phyloP scores from a whole-genome alignment of 2,797 vertebrate genomes.

The Hydrocynus forskahlii region DNA sequence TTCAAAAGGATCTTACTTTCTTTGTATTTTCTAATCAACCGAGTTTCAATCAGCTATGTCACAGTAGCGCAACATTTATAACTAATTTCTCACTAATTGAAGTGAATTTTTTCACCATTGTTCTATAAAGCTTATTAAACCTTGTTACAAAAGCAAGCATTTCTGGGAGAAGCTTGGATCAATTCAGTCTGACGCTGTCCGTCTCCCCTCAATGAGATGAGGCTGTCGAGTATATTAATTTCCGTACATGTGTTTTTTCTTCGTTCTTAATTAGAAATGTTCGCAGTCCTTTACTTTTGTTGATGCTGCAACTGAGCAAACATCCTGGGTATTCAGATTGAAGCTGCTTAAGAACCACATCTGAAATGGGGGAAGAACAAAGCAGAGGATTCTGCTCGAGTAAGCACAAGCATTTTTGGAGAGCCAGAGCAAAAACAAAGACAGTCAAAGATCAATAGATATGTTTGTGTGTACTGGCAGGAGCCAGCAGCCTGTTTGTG shows the following conservation, averaged over 20 bases:
- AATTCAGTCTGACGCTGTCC: slow-evolving; percentile 1
- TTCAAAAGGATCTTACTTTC: too few species aligned
- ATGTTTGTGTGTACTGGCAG: slow-evolving; percentile 42
- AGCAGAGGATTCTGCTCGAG: slow-evolving; percentile 48
- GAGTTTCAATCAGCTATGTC: too few species aligned
- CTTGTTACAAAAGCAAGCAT: not conserved
- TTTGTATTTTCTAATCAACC: too few species aligned
- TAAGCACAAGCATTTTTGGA: slow-evolving; percentile 41
- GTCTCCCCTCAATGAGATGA: not conserved
- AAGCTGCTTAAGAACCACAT: slow-evolving; percentile 44
- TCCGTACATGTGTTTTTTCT: slow-evolving; percentile 4
- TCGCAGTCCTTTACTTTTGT: slow-evolving; percentile 29
- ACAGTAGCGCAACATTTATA: too few species aligned
- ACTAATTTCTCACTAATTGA: not conserved
- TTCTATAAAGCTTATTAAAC: not conserved
- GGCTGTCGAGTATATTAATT: not conserved
- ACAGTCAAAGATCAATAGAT: slow-evolving; percentile 45
- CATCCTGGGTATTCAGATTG: slow-evolving; percentile 42
- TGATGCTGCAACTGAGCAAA: slow-evolving; percentile 27
- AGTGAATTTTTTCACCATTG: not conserved
- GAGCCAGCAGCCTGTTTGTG: slow-evolving; percentile 22
- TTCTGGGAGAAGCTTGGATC: not conserved
- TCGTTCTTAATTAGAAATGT: slow-evolving; percentile 27
- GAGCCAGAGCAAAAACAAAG: slow-evolving; percentile 49
- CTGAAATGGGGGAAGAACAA: slow-evolving; percentile 43